Evolutionary conservation across 2,113 vertebrate genomes (phyloP).

Genomic region (Rhynchomys soricoides): DNA sequence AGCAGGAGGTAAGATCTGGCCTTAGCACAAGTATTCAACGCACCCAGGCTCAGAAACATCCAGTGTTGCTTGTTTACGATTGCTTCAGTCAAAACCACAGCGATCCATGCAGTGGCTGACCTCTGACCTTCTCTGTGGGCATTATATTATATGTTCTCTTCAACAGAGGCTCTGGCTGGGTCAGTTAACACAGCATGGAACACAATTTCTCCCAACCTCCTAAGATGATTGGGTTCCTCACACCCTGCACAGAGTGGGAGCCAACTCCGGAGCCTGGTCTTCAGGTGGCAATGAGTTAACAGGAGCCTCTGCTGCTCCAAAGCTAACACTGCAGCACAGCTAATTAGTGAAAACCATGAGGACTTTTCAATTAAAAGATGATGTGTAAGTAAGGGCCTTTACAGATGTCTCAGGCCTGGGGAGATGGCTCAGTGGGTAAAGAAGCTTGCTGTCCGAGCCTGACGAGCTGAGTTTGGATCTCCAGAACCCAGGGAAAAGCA

Average conservation of each 20-base stretch:
- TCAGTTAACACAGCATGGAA: background rate
- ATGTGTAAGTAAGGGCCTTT: background rate
- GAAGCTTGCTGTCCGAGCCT: background rate
- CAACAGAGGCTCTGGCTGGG: background rate
- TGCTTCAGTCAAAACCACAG: background rate
- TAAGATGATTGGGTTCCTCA: background rate
- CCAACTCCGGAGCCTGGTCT: background rate
- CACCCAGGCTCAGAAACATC: background rate
- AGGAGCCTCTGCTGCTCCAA: background rate
- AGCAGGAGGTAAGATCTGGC: background rate
- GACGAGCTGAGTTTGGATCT: background rate
- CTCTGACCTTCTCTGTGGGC: background rate
- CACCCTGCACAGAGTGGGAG: background rate
- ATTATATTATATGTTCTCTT: background rate
- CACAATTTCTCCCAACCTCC: background rate
- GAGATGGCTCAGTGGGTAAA: no score
- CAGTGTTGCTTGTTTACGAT: background rate
- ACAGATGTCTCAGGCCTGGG: background rate
- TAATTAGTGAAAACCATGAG: background rate
- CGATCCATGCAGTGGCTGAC: background rate
- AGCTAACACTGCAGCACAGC: background rate
- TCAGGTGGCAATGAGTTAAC: background rate
- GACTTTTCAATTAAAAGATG: background rate
- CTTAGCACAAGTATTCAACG: background rate
- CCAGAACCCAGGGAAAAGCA: background rate